phyloP scores from a whole-genome alignment of 1,140 invertebrate genomes.

The Platorchestia sp. region DNA sequence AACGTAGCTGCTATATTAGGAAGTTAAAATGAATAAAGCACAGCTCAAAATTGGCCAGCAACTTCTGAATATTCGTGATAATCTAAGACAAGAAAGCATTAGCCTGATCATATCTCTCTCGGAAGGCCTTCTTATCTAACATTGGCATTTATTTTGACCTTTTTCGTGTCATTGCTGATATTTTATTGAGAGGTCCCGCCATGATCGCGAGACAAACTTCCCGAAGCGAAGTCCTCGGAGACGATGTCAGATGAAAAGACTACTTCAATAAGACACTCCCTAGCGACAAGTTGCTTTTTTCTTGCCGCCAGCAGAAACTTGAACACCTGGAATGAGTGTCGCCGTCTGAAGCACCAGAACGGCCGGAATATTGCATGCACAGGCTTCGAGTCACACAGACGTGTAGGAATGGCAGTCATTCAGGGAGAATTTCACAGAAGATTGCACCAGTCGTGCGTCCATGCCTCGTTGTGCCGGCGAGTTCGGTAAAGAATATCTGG shows the following conservation, averaged over 20 bases:
- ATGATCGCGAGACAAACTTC: slow-evolving; percentile 1
- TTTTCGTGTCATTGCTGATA: slow-evolving; percentile 10
- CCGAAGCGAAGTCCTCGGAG: neutral
- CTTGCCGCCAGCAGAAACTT: neutral
- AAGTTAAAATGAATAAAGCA: neutral
- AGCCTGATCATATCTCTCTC: neutral
- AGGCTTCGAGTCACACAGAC: neutral
- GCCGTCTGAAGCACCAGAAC: neutral
- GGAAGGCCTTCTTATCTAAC: neutral
- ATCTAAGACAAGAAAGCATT: neutral
- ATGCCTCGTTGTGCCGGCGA: neutral
- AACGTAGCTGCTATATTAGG: neutral
- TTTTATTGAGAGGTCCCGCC: neutral
- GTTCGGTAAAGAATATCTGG: slow-evolving; percentile 31
- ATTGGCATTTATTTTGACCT: neutral
- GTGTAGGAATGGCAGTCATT: slow-evolving; percentile 51
- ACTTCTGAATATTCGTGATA: neutral
- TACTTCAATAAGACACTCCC: slow-evolving; percentile 37
- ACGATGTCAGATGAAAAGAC: slow-evolving; percentile 30
- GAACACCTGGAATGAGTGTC: slow-evolving; percentile 50
- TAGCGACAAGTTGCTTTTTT: slow-evolving; percentile 38
- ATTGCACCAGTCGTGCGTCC: slow-evolving; percentile 9
- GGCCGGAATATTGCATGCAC: slow-evolving; percentile 26
- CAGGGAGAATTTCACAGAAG: slow-evolving; percentile 48
- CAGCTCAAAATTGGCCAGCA: neutral